Evolutionary conservation across 2,113 vertebrate genomes (phyloP).

Genomic region (Macrotus californicus): DNA sequence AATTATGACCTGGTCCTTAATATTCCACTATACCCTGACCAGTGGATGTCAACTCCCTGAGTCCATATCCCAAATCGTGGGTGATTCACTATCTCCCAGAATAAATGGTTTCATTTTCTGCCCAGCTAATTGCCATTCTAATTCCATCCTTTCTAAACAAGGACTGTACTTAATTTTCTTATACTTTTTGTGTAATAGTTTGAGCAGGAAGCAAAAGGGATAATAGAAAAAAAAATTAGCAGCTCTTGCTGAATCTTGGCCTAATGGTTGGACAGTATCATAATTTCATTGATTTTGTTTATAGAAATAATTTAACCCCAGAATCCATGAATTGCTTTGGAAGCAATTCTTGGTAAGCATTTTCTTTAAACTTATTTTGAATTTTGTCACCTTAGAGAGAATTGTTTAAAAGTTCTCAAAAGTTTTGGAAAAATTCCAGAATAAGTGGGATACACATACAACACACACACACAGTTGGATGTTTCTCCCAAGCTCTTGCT

Average conservation of each 20-base stretch:
- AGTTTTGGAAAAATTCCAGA: constrained; percentile 1
- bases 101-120: neutral
- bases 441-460: neutral
- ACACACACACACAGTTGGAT: constrained; percentile 21
- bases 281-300: neutral
- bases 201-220: neutral
- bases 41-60: neutral
- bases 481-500: constrained; percentile 45
- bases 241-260: neutral
- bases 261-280: neutral
- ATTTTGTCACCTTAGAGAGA: constrained; percentile 18
- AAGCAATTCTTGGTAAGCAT: neutral
- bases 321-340: neutral
- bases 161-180: neutral
- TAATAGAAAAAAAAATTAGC: neutral
- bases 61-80: neutral
- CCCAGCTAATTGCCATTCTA: neutral
- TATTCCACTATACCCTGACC: neutral
- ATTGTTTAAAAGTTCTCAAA: constrained; percentile 8
- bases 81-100: neutral
- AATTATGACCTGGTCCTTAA: neutral
- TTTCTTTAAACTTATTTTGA: neutral
- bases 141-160: neutral
- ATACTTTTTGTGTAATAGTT: neutral
- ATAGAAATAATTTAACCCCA: neutral